Evolutionary conservation across 2,113 vertebrate genomes (phyloP), one percentile per base, ranked within the genome.

Genomic region (Xyrauchen texanus): DNA sequence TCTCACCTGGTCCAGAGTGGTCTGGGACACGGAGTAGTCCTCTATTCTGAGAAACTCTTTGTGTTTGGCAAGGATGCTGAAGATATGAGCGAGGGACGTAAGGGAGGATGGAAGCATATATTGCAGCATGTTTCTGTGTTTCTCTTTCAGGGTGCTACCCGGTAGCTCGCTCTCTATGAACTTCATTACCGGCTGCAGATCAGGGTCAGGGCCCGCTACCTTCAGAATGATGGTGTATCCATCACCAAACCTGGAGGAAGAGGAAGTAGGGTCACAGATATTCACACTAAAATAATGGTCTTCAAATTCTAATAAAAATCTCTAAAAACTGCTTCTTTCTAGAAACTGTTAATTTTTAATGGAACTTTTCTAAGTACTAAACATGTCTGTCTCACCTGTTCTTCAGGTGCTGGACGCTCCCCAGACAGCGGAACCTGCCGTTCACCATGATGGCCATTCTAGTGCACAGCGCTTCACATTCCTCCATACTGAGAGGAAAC

Each of bases 401-500:
- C 92, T 99, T 99, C 76, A 99, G 90, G 90, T 99, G 98, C 55
- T 99, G 98, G 21, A 99, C 98, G 0, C 98, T 99, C 75, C 98
- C 98, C 11, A 99, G 91, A 87, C 98, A 99, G 70, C 95, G 90
- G 92, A 99, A 99, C 82, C 95, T 86, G 47, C 98, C 98, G 3
- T 99, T 99, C 78, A 99, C 98, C 98, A 99, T 99, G 84, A 99
- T 98, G 0, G 98, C 96, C 96, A 99, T 99, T 82, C 98, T 92
- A 49, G 98, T 99, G 73, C 97, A 99, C 51, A 99, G 88, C 0
- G 98, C 98, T 90, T 99, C 98, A 88, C 98, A 99, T 83, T 99
- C 98, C 90, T 99, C 98, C 97, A 99, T 99, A 74, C 98, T 99
- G 90, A 7, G 61, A 34, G 84, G 84, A 89, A 69, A 88, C 15